phyloP scores from a whole-genome alignment of 2,797 vertebrate species.

The Tolypeutes matacus region DNA sequence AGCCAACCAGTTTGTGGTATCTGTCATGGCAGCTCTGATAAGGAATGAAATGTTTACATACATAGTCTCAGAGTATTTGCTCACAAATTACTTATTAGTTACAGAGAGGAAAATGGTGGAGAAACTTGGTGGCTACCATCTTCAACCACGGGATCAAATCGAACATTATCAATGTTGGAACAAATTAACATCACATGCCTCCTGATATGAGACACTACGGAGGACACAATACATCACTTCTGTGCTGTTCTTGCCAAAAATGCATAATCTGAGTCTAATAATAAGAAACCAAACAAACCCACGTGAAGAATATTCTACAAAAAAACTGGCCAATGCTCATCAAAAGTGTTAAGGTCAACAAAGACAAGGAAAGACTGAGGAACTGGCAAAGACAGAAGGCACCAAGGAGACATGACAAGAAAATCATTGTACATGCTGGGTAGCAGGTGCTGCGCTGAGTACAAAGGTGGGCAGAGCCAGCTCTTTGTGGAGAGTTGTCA shows the following conservation, averaged over 20 bases:
- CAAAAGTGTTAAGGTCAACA: neutral
- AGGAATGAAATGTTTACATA: no score
- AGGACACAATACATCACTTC: rapidly evolving
- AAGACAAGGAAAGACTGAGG: neutral
- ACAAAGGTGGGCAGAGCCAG: neutral
- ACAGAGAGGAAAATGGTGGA: neutral
- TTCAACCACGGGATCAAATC: neutral
- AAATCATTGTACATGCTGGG: no score
- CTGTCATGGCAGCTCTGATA: no score
- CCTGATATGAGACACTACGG: neutral
- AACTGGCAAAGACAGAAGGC: no score
- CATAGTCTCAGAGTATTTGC: no score
- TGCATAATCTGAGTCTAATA: neutral
- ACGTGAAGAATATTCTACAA: neutral
- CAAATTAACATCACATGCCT: no score
- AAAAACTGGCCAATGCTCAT: neutral
- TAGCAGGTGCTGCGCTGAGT: neutral
- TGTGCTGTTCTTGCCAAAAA: neutral
- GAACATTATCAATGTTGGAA: neutral
- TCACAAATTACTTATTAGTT: neutral
- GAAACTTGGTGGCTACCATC: neutral
- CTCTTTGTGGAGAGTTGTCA: neutral
- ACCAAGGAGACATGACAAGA: neutral
- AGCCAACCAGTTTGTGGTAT: no score
- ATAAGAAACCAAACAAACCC: neutral